Evolutionary conservation across 1,140 invertebrate genomes (phyloP), one percentile per base, ranked within the genome.

Genomic region (Drosophila ananassae): DNA sequence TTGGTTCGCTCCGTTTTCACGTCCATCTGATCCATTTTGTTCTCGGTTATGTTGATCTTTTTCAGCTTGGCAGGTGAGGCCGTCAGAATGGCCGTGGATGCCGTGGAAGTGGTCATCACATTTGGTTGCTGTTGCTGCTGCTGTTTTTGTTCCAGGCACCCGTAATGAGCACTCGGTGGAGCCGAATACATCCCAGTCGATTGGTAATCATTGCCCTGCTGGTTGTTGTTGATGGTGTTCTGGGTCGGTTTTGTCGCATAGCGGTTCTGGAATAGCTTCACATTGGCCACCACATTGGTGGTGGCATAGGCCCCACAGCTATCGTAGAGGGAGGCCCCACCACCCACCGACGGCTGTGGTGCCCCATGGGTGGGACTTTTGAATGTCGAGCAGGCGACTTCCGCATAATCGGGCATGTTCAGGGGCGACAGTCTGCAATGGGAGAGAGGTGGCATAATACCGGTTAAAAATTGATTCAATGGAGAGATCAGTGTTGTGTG

Each of bases 361-460:
- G 34, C 12, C 34, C 66, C 74, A 34, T 80, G 78, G 68, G 85
- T 82, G 41, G 90, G 87, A 56, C 82, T 90, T 87, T 92, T 92
- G 77, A 92, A 92, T 80, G 91, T 91, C 71, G 91, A 92, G 75
- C 91, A 92, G 71, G 91, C 92, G 44, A 93, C 93, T 90, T 93
- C 93, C 61, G 93, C 92, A 75, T 93, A 93, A 81, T 93, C 93
- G 28, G 92, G 92, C 82, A 92, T 92, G 67, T 92, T 92, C 61
- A 92, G 67, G 17, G 90, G 91, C 48, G 91, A 91, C 22, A 92
- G 85, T 68, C 91, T 92, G 77, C 50, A 81, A 77, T 44, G 17
- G 25, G 6, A 8, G 12, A 60, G 44, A 17, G 25, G 12, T n/a
- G 34, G 24, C 17, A 44, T 47, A 68, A 57, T 67, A 58, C 51